Base-by-base conservation (phyloP, 2,888 invertebrate genomes). In the Acleris literana region DNA sequence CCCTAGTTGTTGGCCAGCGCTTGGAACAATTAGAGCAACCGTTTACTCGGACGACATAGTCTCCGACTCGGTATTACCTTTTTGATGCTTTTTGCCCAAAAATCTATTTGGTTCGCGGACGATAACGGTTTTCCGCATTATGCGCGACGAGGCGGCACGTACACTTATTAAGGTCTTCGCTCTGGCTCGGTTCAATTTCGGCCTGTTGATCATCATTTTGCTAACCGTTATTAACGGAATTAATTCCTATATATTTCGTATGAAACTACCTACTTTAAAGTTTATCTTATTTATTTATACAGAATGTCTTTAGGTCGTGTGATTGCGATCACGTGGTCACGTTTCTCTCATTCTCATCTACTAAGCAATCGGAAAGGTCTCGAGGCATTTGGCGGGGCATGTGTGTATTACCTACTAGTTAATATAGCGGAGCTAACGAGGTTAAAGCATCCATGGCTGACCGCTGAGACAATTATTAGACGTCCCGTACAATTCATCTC, bases 81-180 rank as follows among this genome's bases (percentile, higher is more conserved):
- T 91, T 88, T 86, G 83, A 85, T 82, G 83, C 80, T 88, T 92
- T 92, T 92, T 90, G 83, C 81, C 85, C 77, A 85, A 87, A 88
- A 88, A 83, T 83, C 85, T 89, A 88, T 91, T 88, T 87, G 85
- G 87, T 87, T 84, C 85, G 83, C 85, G 75, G 83, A 80, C 78
- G 74, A 67, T 90, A 92, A 90, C 92, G 90, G 91, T 74, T 81
- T 84, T 79, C 84, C 83, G 83, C 79, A 81, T 78, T 72, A 74
- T 78, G 77, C 80, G 76, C 78, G 76, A 74, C 77, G 76, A 77
- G 77, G 79, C 70, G 81, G 81, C 84, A 81, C 81, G 83, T 83
- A 81, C 81, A 79, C 81, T 86, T 88, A 89, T 87, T 88, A 87
- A 86, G 85, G 85, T 83, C 82, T 85, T 75, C 76, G 76, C 74